A percentile compares a stretch with the other conserved stretches of the same genome.
These are phyloP conservation scores for Lithosia quadra DNA, from an alignment of 2,888 invertebrate species.

Conservation along the genomic window DNA sequence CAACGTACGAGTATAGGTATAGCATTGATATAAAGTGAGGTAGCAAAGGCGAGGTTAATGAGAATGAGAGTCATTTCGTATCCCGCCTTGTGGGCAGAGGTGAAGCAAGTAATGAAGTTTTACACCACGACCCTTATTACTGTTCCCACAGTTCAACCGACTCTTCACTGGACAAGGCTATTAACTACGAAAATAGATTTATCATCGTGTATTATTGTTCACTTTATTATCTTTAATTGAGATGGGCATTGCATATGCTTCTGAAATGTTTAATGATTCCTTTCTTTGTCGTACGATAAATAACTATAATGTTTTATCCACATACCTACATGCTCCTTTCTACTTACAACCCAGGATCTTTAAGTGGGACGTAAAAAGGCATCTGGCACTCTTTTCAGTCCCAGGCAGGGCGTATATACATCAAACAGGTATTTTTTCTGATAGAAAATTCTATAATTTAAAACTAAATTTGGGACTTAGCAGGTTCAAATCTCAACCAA, in stretches of 20 bases:
- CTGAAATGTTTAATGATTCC: too few species aligned
- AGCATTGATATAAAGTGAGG: conserved; percentile 70
- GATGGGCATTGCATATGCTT: neutral
- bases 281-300: too few species aligned
- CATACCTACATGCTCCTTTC: too few species aligned
- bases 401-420: too few species aligned
- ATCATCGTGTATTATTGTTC: conserved; percentile 56
- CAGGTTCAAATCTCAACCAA: neutral
- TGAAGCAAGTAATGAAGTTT: conserved; percentile 78
- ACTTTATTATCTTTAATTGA: conserved; percentile 14
- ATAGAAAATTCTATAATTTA: too few species aligned
- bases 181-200: conserved; percentile 80
- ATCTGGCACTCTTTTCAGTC: too few species aligned
- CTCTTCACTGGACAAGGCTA: conserved; percentile 69
- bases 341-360: too few species aligned
- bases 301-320: too few species aligned
- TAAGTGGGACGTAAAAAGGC: too few species aligned
- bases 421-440: too few species aligned
- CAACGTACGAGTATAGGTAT: conserved; percentile 59
- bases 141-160: conserved; percentile 67
- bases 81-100: conserved; percentile 70
- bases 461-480: too few species aligned
- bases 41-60: conserved; percentile 77
- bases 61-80: conserved; percentile 78
- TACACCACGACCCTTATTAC: conserved; percentile 78